phyloP scores from a whole-genome alignment of 2,113 vertebrate species.

The Peromyscus polionotus region DNA sequence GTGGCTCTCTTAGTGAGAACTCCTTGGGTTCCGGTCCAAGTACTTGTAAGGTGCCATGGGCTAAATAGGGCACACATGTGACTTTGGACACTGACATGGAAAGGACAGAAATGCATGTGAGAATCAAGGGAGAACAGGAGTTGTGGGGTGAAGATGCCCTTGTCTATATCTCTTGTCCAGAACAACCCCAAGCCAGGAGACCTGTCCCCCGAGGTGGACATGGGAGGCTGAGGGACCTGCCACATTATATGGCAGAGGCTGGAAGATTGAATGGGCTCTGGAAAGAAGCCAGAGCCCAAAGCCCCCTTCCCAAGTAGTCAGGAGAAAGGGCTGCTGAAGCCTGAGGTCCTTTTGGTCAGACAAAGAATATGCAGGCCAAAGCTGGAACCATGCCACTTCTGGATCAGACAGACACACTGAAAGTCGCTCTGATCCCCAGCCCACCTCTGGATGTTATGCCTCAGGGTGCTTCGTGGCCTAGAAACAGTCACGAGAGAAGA shows the following conservation, averaged over 20 bases:
- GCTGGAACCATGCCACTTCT: background rate
- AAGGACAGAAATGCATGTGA: too few relatives aligned
- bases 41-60: background rate
- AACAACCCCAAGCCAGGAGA: background rate
- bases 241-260: rapidly evolving
- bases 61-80: background rate
- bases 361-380: rapidly evolving
- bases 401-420: rapidly evolving
- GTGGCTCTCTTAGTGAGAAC: background rate
- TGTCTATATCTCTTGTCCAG: background rate
- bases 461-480: background rate
- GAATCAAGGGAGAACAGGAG: background rate
- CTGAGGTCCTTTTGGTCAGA: rapidly evolving
- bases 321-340: background rate
- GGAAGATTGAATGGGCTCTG: background rate
- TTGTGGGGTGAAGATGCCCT: background rate
- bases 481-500: background rate
- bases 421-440: background rate
- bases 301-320: background rate
- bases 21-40: background rate
- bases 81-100: rapidly evolving
- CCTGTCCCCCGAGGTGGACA: rapidly evolving
- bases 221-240: background rate
- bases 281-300: background rate
- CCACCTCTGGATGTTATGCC: background rate